phyloP scores from a whole-genome alignment of 1,140 invertebrate species.

The Caenorhabditis inopinata region DNA sequence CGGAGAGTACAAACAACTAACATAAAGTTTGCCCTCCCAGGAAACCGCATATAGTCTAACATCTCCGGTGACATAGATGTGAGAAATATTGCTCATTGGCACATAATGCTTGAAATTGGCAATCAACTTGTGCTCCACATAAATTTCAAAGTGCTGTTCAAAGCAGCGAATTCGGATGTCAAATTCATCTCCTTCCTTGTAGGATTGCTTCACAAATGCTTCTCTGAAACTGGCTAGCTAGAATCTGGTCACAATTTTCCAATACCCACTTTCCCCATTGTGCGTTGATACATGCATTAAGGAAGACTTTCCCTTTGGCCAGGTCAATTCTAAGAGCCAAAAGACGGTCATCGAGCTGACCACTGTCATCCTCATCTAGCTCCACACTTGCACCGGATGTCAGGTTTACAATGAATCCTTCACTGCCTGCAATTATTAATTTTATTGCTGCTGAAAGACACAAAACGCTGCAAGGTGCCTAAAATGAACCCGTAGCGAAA shows the following conservation, averaged over 20 bases:
- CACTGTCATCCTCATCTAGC: constrained; percentile 55
- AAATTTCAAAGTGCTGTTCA: constrained; percentile 57
- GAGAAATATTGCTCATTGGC: constrained; percentile 57
- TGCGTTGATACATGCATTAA: constrained; percentile 65
- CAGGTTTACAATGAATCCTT: constrained; percentile 64
- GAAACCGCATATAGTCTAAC: constrained; percentile 58
- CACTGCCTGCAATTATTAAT: constrained; percentile 49
- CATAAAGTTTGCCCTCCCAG: constrained; percentile 62
- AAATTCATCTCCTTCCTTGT: constrained; percentile 61
- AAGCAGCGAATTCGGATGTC: constrained; percentile 62
- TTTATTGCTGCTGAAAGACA: too few relatives aligned
- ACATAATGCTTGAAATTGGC: constrained; percentile 65
- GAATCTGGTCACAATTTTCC: not conserved
- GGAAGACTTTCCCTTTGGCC: constrained; percentile 54
- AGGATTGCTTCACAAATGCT: constrained; percentile 60
- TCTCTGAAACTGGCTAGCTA: constrained; percentile 45
- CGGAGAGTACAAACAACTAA: constrained; percentile 22
- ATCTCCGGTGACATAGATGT: constrained; percentile 64
- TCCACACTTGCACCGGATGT: constrained; percentile 63
- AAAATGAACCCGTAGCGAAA: too few relatives aligned
- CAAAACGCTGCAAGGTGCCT: too few relatives aligned
- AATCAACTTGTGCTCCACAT: constrained; percentile 64
- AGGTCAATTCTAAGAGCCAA: constrained; percentile 60
- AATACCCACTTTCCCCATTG: constrained; percentile 60
- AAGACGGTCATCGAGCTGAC: constrained; percentile 61